Base-by-base conservation (phyloP, 2,797 vertebrate genomes). In the Anabas testudineus region DNA sequence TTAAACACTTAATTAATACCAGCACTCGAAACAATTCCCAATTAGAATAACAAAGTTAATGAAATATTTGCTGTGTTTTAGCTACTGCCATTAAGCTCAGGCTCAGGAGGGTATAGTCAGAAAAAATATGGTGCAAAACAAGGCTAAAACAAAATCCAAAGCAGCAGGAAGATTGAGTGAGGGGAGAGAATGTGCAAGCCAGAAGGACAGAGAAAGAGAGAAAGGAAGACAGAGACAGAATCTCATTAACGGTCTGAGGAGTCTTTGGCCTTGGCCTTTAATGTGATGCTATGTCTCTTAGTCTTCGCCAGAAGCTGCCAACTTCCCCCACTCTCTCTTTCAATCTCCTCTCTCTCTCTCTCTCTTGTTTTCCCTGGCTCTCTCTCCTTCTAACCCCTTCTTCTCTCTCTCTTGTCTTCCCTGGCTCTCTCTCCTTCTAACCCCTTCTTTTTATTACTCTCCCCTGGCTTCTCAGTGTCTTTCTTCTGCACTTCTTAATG, bases 181-280 rank as follows among this genome's bases (percentile, higher is more conserved):
- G 68, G 72, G 41, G 32, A 55, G 53, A 59, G 58, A 73, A 63
- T 52, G 64, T 48, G 36, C 0, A 32, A 76, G 57, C 18, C 26
- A 69, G 57, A 74, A 70, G 72, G 67, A 81, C 51, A 24, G 21
- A 58, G 49, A 52, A 32, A 56, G 63, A 13, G 32, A 48, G 19
- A 43, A 28, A n/a, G 34, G 19, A 22, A 62, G 57, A 69, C 19
- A 24, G 61, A 79, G 76, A 81, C 16, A 76, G 81, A 64, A 86
- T 83, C 80, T 88, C 78, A 88, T 88, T 89, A 87, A 78, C 15
- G 69, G 73, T 48, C 55, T 49, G 67, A 70, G 52, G 57, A 80
- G 80, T 77, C 74, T 77, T 70, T 72, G 76, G 87, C 79, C 74
- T 81, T 74, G 78, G 79, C 84, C 82, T 90, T 84, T 85, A 80